phyloP scores from a whole-genome alignment of 2,888 invertebrate genomes.

The Drosophila subquinaria region DNA sequence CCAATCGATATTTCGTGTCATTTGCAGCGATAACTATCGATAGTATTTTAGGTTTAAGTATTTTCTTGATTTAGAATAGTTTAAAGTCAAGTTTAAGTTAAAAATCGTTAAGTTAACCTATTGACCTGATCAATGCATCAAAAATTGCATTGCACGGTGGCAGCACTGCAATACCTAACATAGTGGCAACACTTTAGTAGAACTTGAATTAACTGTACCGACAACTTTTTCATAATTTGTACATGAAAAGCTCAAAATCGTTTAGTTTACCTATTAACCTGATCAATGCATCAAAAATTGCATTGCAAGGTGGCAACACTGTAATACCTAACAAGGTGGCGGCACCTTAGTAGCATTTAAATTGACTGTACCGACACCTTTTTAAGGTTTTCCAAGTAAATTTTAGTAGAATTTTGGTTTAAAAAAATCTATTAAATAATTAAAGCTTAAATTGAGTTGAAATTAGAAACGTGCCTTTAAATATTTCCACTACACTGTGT shows the following conservation, averaged over 20 bases:
- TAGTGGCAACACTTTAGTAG: too few relatives aligned
- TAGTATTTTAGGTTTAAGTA: not conserved
- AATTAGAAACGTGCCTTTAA: not conserved
- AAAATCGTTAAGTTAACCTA: not conserved
- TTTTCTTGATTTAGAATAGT: not conserved
- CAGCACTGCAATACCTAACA: not conserved
- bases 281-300: not conserved
- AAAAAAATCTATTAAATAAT: too few relatives aligned
- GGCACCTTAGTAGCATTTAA: too few relatives aligned
- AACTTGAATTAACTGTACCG: too few relatives aligned
- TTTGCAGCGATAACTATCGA: conserved; percentile 1
- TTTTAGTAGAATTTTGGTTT: too few relatives aligned
- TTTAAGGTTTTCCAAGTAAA: too few relatives aligned
- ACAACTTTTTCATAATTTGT: too few relatives aligned
- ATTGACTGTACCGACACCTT: too few relatives aligned
- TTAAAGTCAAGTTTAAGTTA: not conserved
- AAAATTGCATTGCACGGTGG: not conserved
- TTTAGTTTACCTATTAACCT: not conserved
- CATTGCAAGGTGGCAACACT: not conserved
- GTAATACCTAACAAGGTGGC: not conserved
- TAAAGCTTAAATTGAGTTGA: not conserved
- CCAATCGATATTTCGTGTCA: not conserved
- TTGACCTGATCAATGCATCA: not conserved
- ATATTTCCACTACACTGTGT: not conserved
- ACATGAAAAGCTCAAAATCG: too few relatives aligned